Percentiles rank a stretch among this genome's conserved stretches.
These are phyloP conservation scores for Lophura swinhoii DNA, from an alignment of 2,797 vertebrate species.

Conservation along the genomic window DNA sequence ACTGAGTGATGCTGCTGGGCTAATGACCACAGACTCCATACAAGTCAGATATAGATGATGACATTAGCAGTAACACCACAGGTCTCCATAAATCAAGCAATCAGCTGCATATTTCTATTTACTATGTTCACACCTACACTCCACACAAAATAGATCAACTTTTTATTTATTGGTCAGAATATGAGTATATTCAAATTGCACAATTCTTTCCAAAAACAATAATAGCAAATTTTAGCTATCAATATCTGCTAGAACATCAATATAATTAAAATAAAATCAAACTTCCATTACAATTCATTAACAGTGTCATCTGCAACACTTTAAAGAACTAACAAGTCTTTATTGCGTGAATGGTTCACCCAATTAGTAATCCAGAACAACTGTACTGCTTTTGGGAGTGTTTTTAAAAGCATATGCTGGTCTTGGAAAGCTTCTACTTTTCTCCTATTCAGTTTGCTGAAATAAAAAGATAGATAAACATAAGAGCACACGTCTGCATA, in stretches of 20 bases:
- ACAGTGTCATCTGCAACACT: not conserved
- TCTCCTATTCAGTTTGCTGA: not conserved
- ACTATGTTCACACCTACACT: not conserved
- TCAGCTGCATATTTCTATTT: not conserved
- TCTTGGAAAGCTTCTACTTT: conserved; percentile 7
- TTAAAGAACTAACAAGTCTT: not conserved
- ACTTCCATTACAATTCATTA: not conserved
- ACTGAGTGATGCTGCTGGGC: not conserved
- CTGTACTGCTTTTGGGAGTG: not conserved
- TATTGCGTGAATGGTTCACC: not conserved
- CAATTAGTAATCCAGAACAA: not conserved
- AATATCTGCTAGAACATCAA: not conserved
- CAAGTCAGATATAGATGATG: not conserved
- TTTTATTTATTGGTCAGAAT: not conserved
- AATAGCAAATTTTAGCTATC: not conserved
- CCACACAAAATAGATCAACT: not conserved
- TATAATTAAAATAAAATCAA: not conserved
- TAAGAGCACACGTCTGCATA: not conserved
- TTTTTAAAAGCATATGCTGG: not conserved
- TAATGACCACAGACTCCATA: not conserved
- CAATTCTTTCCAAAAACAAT: not conserved
- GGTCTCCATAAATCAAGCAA: not conserved
- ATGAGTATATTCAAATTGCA: not conserved
- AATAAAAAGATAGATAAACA: not conserved
- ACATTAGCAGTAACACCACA: not conserved